These are phyloP conservation scores for Drosophila macrothrix DNA, from an alignment of 2,888 invertebrate genomes.

Conservation along the genomic window DNA sequence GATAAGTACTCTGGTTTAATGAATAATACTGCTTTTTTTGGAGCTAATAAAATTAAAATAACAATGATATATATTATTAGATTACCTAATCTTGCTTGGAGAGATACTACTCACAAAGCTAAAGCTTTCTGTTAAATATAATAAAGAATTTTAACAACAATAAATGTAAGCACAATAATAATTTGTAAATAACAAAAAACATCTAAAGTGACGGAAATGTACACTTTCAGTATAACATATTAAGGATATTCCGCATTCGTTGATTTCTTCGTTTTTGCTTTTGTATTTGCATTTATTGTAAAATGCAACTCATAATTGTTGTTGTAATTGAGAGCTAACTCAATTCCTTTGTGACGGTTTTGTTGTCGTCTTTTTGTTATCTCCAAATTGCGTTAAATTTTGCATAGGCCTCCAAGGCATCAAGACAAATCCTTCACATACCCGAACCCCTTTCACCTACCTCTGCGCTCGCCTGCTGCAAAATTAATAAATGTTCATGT, in stretches of 20 bases:
- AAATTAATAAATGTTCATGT: constrained; percentile 69
- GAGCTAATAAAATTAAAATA: background rate
- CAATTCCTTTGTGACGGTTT: constrained; percentile 60
- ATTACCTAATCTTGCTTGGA: background rate
- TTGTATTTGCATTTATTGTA: constrained; percentile 61
- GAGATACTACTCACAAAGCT: background rate
- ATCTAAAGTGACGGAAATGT: background rate
- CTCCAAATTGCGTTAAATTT: constrained; percentile 78
- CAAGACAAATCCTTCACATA: constrained; percentile 11
- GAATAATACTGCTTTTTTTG: background rate
- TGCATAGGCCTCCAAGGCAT: constrained; percentile 50
- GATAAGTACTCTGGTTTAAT: background rate
- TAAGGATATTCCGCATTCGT: constrained; percentile 29
- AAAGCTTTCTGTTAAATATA: background rate
- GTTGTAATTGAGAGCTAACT: constrained; percentile 77
- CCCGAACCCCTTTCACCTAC: background rate
- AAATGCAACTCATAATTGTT: constrained; percentile 71
- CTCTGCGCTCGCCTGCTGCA: constrained; percentile 33
- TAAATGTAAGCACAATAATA: background rate
- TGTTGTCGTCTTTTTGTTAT: constrained; percentile 60
- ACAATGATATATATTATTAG: background rate
- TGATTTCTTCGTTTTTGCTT: background rate
- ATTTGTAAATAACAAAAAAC: background rate
- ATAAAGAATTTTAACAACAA: background rate
- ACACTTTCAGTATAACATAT: too few relatives aligned